Evolutionary conservation across 2,797 vertebrate genomes (phyloP), one percentile per base, ranked within the genome.

Genomic region (Malurus splendens): DNA sequence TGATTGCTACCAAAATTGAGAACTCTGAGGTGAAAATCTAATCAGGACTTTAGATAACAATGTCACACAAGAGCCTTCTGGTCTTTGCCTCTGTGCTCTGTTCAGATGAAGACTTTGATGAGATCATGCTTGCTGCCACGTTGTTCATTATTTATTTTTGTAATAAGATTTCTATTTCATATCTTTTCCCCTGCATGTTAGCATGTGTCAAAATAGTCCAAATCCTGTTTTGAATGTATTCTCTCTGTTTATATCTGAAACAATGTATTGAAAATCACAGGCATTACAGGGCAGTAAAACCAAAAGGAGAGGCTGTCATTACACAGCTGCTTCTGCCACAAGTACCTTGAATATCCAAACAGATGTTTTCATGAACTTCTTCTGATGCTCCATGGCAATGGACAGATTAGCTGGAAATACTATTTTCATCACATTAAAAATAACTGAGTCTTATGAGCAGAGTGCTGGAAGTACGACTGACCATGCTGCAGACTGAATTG

Each of bases 1-100:
- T 93, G 94, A 95, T 93, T 95, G 89, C 94, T 92, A 89, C 92
- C 93, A 95, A 93, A 94, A 95, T 94, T 94, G 95, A 95, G 94
- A 95, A 93, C 94, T 93, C 87, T 67, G 94, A 89, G 92, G 93
- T 92, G 92, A 94, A 93, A 95, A 95, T 93, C 89, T 95, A 95
- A 95, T 95, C 92, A 93, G 85, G 74, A 67, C 82, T 95, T 93
- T 33, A 93, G 94, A 93, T 94, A 95, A 90, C 95, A 83, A 70
- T 94, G 90, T 95, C 92, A 92, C 90, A 76, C 80, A 73, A 61
- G 90, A 92, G 82, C 85, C 77, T 89, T 79, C 77, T 93, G 89
- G 85, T 95, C 90, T 89, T 92, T 89, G 89, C 82, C 67, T 54
- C 92, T 87, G 2, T 67, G 67, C 71, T 83, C 80, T 3, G 38